Conservation (phyloP, 2,113 vertebrate genomes). For the Oncorhynchus masou region DNA sequence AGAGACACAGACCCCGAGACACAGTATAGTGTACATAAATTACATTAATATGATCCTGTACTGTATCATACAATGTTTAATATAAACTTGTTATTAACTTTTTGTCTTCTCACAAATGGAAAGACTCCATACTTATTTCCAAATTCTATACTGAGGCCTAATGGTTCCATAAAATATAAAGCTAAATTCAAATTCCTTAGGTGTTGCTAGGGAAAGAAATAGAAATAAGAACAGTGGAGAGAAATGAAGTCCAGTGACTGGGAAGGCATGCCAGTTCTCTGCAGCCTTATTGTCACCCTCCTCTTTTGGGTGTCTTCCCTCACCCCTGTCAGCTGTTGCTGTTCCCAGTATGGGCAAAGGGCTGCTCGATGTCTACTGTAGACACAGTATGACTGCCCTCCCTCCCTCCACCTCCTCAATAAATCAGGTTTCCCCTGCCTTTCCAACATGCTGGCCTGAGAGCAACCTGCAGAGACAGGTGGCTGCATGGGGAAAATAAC, state of each 20-base stretch:
- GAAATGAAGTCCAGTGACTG: not conserved
- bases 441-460: not conserved
- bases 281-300: not conserved
- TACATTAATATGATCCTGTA: no score
- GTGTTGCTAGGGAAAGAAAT: no score
- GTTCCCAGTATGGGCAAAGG: not conserved
- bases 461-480: not conserved
- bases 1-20: no score
- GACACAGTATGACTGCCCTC: not conserved
- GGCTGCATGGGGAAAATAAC: not conserved
- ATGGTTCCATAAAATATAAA: no score
- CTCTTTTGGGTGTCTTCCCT: not conserved
- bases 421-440: not conserved
- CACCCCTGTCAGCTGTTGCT: conserved; percentile 11
- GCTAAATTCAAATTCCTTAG: no score
- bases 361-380: not conserved
- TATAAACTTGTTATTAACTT: no score
- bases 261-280: not conserved
- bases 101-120: no score
- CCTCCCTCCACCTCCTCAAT: not conserved
- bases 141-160: no score
- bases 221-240: no score
- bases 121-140: no score
- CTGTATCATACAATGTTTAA: no score
- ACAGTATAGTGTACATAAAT: not conserved